A percentile compares a stretch with the other conserved stretches of the same genome.
These are phyloP conservation scores for Turnix velox DNA, from an alignment of 2,113 vertebrate genomes.

Conservation along the genomic window DNA sequence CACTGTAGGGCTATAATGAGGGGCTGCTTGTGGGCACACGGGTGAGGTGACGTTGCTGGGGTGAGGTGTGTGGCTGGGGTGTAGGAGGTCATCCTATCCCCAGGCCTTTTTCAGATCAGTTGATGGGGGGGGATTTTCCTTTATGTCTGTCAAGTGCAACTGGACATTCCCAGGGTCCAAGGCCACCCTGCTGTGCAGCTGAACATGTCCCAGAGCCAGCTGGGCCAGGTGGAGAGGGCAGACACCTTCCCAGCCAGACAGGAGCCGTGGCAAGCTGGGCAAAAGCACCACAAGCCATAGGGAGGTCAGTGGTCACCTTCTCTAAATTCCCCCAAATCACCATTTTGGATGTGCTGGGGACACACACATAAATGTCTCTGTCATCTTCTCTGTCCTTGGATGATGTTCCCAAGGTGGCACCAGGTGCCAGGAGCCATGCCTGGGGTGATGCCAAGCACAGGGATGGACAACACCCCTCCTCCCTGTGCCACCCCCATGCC, in stretches of 20 bases:
- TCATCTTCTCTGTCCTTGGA: neutral
- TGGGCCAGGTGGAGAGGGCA: neutral
- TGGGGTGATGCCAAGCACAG: accelerated
- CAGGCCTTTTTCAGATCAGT: neutral
- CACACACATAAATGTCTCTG: neutral
- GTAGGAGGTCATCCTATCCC: accelerated
- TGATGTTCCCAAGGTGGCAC: neutral
- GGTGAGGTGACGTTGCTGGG: neutral
- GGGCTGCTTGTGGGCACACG: neutral
- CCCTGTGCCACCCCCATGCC: neutral
- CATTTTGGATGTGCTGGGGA: accelerated
- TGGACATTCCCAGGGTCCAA: neutral
- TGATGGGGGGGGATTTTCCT: neutral
- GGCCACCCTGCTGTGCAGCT: neutral
- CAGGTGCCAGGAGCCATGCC: neutral
- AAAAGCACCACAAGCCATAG: neutral
- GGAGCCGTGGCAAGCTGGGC: neutral
- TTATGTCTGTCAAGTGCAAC: neutral
- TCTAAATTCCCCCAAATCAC: accelerated
- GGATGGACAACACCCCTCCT: neutral
- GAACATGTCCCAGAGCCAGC: neutral
- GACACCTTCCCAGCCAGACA: neutral
- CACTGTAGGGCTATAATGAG: neutral
- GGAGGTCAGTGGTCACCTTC: neutral
- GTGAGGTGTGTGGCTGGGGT: too few relatives aligned